phyloP scores from a whole-genome alignment of 1,140 invertebrate genomes.

The Bombus pyrosoma region DNA sequence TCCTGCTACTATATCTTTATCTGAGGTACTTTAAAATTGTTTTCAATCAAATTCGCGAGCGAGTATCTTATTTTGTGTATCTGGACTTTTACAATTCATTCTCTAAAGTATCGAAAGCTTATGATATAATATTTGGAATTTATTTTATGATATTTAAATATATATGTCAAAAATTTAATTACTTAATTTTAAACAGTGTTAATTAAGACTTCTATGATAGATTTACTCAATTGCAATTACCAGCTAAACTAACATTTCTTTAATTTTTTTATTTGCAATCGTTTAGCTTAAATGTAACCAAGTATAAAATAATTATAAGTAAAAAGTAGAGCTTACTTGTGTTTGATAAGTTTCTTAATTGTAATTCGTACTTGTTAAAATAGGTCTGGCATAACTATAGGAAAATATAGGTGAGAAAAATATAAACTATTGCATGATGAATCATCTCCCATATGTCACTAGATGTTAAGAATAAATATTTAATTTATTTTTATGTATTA shows the following conservation, averaged over 20 bases:
- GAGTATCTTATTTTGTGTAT: neutral
- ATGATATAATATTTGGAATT: neutral
- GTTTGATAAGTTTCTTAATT: neutral
- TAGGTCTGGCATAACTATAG: constrained; percentile 32
- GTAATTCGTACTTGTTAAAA: neutral
- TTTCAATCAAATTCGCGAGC: neutral
- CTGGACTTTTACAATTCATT: neutral
- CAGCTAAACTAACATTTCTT: neutral
- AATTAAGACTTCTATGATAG: no score
- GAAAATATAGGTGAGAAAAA: constrained; percentile 14
- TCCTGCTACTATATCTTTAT: neutral
- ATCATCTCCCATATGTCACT: neutral
- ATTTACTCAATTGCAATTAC: neutral
- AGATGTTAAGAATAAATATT: neutral
- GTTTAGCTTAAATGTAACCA: neutral
- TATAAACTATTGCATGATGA: neutral
- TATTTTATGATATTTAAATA: neutral
- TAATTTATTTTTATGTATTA: neutral
- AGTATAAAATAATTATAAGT: neutral
- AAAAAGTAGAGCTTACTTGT: neutral
- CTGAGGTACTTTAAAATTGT: neutral
- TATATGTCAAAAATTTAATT: neutral
- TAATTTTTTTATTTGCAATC: neutral
- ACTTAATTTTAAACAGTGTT: no score
- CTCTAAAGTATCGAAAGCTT: neutral